Conservation (phyloP, 2,113 vertebrate species). For the Willisornis vidua region DNA sequence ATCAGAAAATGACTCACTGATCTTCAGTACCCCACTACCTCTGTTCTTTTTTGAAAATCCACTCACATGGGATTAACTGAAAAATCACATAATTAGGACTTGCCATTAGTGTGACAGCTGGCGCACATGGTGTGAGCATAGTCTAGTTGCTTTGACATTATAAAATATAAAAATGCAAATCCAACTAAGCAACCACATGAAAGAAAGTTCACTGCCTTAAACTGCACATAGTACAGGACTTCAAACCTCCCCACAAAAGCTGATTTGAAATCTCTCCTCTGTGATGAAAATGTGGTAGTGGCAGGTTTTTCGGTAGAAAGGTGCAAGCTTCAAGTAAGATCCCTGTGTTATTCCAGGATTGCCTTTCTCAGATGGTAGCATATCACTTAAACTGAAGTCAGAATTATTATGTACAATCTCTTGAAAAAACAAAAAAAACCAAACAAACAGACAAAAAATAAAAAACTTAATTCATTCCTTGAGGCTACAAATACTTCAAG, state of each 20-base stretch:
- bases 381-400: neutral
- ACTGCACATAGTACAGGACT: neutral
- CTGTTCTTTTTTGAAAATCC: neutral
- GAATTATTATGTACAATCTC: neutral
- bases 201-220: neutral
- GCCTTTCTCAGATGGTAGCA: neutral
- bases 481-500: neutral
- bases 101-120: neutral
- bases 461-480: neutral
- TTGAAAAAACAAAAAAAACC: neutral
- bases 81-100: neutral
- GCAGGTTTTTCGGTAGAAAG: neutral
- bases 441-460: neutral
- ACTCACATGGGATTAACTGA: neutral
- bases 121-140: neutral
- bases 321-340: neutral
- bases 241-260: neutral
- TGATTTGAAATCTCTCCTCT: neutral
- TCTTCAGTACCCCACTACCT: neutral
- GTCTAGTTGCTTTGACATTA: neutral
- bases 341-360: neutral
- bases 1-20: neutral
- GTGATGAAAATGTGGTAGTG: neutral
- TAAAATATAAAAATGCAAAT: neutral
- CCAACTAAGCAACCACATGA: neutral